Evolutionary conservation across 2,797 vertebrate genomes (phyloP), one percentile per base, ranked within the genome.

Genomic region (Microctenopoma lineatum): DNA sequence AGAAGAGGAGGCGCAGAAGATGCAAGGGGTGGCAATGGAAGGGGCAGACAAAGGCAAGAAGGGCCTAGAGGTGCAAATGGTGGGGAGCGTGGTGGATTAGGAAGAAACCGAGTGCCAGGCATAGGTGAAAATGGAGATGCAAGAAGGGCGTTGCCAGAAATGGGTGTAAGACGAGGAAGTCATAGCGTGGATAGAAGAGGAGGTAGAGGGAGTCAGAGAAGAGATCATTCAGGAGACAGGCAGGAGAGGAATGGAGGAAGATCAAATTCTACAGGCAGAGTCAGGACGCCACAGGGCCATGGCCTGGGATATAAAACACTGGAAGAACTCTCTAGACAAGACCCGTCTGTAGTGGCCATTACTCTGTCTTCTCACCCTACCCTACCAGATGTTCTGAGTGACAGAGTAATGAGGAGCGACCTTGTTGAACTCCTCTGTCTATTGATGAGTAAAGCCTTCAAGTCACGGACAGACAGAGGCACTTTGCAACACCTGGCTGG

Each of bases 371-470:
- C 92, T 26, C 85, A 87, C 68, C 66, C 57, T 0, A 93, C 86
- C 11, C 87, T 98, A 12, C 86, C 82, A 18, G 84, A 86, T 7
- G 79, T 95, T 67, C 91, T 98, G 41, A 79, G 80, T 4, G 89
- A 92, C 41, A 81, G 45, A 2, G 62, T 12, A 16, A 95, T 98
- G 93, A 91, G 93, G 51, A 83, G 82, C 2, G 87, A 56, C 80
- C 88, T 97, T 0, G 32, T 97, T 4, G 93, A 96, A 61, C 93
- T 98, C 1, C 51, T 98, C 53, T 96, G 95, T 76, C 88, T 90
- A 70, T 94, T 96, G 64, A 88, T 98, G 75, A 89, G 59, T 65
- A 97, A 93, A 92, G 96, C 94, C 32, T 96, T 96, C 61, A 86
- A 88, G 56, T 94, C 95, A 21, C 91, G 64, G 42, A 84, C 79